phyloP scores from a whole-genome alignment of 2,888 invertebrate species.

The Cabera pusaria region DNA sequence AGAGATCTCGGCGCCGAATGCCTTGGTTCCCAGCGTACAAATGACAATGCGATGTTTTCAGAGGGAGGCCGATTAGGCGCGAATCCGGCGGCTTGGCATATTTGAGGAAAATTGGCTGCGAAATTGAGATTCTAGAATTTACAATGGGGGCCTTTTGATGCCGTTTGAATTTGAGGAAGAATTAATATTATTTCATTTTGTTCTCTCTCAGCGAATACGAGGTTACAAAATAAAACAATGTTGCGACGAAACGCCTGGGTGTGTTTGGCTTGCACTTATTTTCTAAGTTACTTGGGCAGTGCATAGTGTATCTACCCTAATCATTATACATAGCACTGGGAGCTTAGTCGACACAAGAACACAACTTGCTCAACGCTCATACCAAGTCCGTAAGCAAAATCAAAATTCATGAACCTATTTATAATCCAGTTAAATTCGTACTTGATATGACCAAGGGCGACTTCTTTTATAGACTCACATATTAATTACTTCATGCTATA shows the following conservation, averaged over 20 bases:
- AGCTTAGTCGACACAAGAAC: too few relatives aligned
- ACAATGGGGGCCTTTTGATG: conserved; percentile 18
- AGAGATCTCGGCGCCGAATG: conserved; percentile 17
- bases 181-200: too few relatives aligned
- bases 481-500: too few relatives aligned
- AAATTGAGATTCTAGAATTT: conserved; percentile 28
- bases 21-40: conserved; percentile 44
- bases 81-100: conserved; percentile 47
- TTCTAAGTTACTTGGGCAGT: too few relatives aligned
- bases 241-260: too few relatives aligned
- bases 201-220: too few relatives aligned
- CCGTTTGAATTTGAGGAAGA: conserved; percentile 7
- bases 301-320: too few relatives aligned
- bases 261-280: too few relatives aligned
- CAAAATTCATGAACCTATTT: conserved; percentile 14
- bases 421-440: conserved; percentile 18
- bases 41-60: conserved; percentile 48
- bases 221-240: too few relatives aligned
- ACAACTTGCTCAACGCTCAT: too few relatives aligned
- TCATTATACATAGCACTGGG: too few relatives aligned
- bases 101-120: conserved; percentile 32
- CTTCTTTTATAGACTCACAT: too few relatives aligned
- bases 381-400: background rate
- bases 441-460: conserved; percentile 29
- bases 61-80: conserved; percentile 41